Evolutionary conservation across 30 jellyfish, hydroid and myxozoan genomes (phyloP), one percentile per base, ranked within the genome.

Genomic region (Cassiopea xamachana): DNA sequence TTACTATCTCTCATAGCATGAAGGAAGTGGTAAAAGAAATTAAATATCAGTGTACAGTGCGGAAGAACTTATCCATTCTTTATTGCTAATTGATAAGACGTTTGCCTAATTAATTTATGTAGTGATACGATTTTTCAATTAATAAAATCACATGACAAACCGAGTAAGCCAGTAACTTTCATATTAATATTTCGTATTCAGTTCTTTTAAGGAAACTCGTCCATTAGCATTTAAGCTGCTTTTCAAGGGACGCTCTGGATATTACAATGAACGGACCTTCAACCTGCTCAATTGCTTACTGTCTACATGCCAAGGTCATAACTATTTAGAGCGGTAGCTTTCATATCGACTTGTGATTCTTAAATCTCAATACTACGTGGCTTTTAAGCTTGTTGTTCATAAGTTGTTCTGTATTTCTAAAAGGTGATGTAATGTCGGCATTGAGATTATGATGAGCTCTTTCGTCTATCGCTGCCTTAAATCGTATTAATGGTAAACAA

Each of bases 391-490:
- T 55, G 64, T 10, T 55, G 12, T 10, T 55, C 12, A 55, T 3
- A 10, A 55, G 12, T 3, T 55, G 64, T 55, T 55, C 64, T 55
- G 64, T 6, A 6, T 55, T 55, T 55, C 7, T 55, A 6, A 10
- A 55, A 10, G n/a, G 7, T 71, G 80, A 71, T 71, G 80, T 71
- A 71, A 71, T 71, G 80, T 43, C 58, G 15, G 55, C 55, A 71
- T 18, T 43, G 39, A 71, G 80, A 71, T 71, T 71, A 71, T 1
- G 55, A 7, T 18, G 55, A 16, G 80, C 58, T 8, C 4, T 4
- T 12, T 43, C 50, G 14, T 14, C 80, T 2, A 18, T 27, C 51
- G 55, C 15, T 71, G 17, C 15, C 15, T 0, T 9, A 19, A 71
- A 71, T 71, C 80, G 80, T 55, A 71, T 71, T 71, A 71, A 6